Evolutionary conservation across 2,797 vertebrate species (phyloP).

Genomic region (Psittacula echo): DNA sequence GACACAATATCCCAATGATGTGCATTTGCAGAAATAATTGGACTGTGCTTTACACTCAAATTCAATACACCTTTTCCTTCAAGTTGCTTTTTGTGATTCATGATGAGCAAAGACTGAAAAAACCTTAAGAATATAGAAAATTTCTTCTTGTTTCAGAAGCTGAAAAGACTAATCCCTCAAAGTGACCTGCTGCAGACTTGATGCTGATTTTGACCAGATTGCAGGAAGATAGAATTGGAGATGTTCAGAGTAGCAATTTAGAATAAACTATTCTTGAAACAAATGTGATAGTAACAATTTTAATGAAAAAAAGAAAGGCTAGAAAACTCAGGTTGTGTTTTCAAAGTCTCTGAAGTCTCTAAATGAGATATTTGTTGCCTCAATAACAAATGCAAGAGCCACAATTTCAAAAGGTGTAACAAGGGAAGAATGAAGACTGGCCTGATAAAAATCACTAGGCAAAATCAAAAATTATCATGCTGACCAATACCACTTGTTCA

Average conservation of each 20-base stretch:
- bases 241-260: slow-evolving; percentile 1
- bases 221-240: background rate
- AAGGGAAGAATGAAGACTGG: background rate
- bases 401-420: background rate
- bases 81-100: slow-evolving; percentile 9
- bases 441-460: background rate
- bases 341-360: background rate
- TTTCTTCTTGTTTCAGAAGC: background rate
- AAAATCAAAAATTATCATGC: background rate
- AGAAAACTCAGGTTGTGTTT: slow-evolving; percentile 14
- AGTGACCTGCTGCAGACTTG: background rate
- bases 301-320: slow-evolving; percentile 29
- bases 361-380: slow-evolving; percentile 33
- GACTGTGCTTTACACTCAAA: background rate
- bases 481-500: background rate
- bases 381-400: background rate
- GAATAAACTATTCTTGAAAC: slow-evolving; percentile 15
- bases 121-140: background rate
- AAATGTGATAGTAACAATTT: slow-evolving; percentile 27
- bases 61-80: background rate
- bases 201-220: slow-evolving; percentile 1
- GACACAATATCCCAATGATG: background rate
- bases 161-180: background rate
- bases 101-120: background rate
- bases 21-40: background rate